phyloP scores from a whole-genome alignment of 2,888 invertebrate species.

The Tanytarsus gracilentus region DNA sequence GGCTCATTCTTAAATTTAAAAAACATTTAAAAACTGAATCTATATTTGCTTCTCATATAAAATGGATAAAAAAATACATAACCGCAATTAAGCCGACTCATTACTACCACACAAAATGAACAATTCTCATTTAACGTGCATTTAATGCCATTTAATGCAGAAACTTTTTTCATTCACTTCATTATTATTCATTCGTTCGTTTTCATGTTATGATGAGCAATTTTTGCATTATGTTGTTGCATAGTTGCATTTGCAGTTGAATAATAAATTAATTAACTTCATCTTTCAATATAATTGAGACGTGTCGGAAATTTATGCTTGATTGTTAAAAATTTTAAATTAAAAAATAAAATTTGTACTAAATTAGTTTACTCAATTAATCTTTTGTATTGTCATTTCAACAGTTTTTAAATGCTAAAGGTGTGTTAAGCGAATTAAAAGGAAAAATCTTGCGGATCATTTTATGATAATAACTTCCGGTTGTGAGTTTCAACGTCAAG shows the following conservation, averaged over 20 bases:
- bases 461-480: constrained; percentile 29
- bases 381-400: not conserved
- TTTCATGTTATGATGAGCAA: constrained; percentile 16
- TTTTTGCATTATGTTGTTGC: not conserved
- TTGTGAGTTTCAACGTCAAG: constrained; percentile 3
- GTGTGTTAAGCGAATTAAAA: too few species aligned
- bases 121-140: constrained; percentile 26
- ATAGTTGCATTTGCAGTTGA: constrained; percentile 19
- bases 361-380: too few species aligned
- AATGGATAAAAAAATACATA: not conserved
- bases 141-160: constrained; percentile 27
- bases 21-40: constrained; percentile 1
- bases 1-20: too few species aligned
- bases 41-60: not conserved
- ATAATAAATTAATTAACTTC: constrained; percentile 26
- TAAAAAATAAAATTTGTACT: not conserved
- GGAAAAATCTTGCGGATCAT: constrained; percentile 25
- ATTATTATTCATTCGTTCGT: constrained; percentile 4
- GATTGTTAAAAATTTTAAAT: not conserved
- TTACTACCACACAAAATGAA: too few species aligned
- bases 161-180: not conserved
- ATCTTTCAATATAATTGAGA: not conserved
- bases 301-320: too few species aligned
- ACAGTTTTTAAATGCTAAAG: not conserved
- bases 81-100: constrained; percentile 9